These are phyloP conservation scores for Erannis defoliaria DNA, from an alignment of 2,888 invertebrate species.

Conservation along the genomic window DNA sequence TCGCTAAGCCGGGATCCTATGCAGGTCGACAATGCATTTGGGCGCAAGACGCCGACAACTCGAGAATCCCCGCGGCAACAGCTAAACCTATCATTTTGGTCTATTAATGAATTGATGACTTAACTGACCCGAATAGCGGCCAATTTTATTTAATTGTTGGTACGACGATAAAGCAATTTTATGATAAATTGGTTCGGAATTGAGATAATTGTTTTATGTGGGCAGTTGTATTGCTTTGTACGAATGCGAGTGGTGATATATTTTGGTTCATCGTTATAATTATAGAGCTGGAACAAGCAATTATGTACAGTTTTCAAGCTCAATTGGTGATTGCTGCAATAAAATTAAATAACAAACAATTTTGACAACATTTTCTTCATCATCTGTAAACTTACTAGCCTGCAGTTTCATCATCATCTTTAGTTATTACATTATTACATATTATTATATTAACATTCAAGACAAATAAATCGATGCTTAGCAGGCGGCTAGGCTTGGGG, in stretches of 20 bases:
- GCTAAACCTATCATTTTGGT: slow-evolving; percentile 66
- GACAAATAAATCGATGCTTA: no score
- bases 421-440: no score
- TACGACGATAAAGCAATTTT: slow-evolving; percentile 71
- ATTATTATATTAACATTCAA: no score
- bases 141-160: slow-evolving; percentile 74
- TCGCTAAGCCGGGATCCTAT: slow-evolving; percentile 68
- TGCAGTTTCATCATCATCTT: no score
- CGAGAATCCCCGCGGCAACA: slow-evolving; percentile 56
- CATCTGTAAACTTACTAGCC: no score
- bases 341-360: background rate
- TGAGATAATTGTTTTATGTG: slow-evolving; percentile 65
- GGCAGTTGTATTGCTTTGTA: slow-evolving; percentile 47
- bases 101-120: slow-evolving; percentile 76
- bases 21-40: slow-evolving; percentile 78
- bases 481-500: no score
- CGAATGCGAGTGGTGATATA: slow-evolving; percentile 50
- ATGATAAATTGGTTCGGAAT: slow-evolving; percentile 65
- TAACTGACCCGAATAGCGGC: slow-evolving; percentile 74
- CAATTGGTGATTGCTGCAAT: slow-evolving; percentile 29
- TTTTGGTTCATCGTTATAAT: slow-evolving; percentile 47
- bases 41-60: slow-evolving; percentile 60
- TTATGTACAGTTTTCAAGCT: slow-evolving; percentile 30
- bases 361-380: background rate
- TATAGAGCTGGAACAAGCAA: slow-evolving; percentile 42